Percentiles rank a stretch among this genome's conserved stretches.
phyloP scores from a whole-genome alignment of 2,888 invertebrate species.

The Phortica okadai region DNA sequence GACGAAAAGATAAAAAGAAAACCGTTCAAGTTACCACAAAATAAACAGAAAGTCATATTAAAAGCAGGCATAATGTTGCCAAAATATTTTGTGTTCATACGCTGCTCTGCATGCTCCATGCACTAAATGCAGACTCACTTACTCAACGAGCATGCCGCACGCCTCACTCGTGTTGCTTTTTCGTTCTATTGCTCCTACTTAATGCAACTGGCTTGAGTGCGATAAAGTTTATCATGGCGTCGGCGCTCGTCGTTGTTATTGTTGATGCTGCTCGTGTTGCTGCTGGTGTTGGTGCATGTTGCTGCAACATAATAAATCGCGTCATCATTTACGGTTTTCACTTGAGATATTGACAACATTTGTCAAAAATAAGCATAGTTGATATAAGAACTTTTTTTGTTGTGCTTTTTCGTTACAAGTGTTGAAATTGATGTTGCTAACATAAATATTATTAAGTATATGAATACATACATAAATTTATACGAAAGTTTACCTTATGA shows the following conservation, averaged over 20 bases:
- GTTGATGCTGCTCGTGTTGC: constrained; percentile 34
- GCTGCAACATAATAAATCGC: constrained; percentile 58
- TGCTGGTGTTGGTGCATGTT: constrained; percentile 25
- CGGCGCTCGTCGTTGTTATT: not conserved
- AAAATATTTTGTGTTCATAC: constrained; percentile 1
- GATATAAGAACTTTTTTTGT: not conserved
- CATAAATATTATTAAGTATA: not conserved
- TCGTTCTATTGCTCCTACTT: not conserved
- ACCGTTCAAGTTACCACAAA: not conserved
- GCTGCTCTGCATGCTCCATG: not conserved
- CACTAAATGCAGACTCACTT: not conserved
- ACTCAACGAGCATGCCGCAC: not conserved
- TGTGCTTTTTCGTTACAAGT: not conserved
- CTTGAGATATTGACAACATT: constrained; percentile 65
- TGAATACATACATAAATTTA: not conserved
- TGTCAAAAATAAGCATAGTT: constrained; percentile 50
- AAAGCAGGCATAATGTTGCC: constrained; percentile 19
- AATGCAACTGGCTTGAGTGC: not conserved
- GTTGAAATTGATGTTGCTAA: not conserved
- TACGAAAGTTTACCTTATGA: not conserved
- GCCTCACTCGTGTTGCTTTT: not conserved
- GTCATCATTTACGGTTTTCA: constrained; percentile 62
- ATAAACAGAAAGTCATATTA: constrained; percentile 33
- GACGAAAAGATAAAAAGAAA: not conserved
- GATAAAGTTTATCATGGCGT: not conserved